A percentile compares a stretch with the other conserved stretches of the same genome.
phyloP scores from a whole-genome alignment of 1,140 invertebrate species.

The Lepidurus packardi region DNA sequence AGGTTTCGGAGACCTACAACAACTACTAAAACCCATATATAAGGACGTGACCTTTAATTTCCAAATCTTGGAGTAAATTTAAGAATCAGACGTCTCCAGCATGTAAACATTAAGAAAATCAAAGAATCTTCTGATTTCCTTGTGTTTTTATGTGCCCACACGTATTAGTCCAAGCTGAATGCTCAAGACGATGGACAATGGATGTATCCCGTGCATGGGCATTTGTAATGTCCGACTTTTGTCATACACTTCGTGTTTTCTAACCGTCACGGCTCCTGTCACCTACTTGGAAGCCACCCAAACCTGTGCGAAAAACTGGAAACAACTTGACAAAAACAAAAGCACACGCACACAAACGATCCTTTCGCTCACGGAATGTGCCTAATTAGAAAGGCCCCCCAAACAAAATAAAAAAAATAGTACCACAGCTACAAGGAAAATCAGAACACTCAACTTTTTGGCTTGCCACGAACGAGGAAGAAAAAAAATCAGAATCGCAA shows the following conservation, averaged over 20 bases:
- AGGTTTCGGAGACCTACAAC: too few relatives aligned
- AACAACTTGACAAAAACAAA: not conserved
- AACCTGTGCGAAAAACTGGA: conserved; percentile 14
- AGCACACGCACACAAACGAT: not conserved
- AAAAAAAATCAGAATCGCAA: not conserved
- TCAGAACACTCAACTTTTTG: not conserved
- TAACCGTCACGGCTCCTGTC: not conserved
- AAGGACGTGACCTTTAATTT: too few relatives aligned
- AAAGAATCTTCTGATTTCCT: not conserved
- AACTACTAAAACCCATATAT: too few relatives aligned
- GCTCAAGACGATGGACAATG: not conserved
- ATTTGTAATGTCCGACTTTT: conserved; percentile 17
- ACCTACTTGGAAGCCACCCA: not conserved
- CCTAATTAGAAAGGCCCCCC: not conserved
- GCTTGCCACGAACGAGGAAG: not conserved
- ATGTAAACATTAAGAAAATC: too few relatives aligned
- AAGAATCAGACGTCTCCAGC: too few relatives aligned
- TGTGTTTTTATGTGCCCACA: not conserved
- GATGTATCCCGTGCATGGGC: conserved; percentile 13
- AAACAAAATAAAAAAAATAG: not conserved
- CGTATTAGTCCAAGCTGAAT: not conserved
- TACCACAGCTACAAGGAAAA: not conserved
- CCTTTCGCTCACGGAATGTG: not conserved
- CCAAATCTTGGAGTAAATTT: too few relatives aligned
- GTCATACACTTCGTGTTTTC: not conserved